Conservation (phyloP, 2,888 invertebrate species). For the Cetonia aurata region DNA sequence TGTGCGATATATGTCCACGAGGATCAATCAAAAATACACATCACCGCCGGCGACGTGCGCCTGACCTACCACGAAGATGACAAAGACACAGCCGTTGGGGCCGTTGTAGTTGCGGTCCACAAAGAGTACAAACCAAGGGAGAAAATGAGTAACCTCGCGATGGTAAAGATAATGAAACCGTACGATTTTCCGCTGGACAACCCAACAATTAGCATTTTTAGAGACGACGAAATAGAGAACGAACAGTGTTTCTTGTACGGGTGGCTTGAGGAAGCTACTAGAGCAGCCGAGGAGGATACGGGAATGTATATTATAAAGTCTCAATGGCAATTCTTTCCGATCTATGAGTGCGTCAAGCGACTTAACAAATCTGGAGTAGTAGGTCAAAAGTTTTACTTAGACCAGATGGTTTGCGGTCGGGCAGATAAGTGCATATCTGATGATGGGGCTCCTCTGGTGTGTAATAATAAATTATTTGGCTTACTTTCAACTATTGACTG, state of each 20-base stretch:
- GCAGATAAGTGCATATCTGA: background rate
- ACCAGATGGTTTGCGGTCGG: constrained; percentile 1
- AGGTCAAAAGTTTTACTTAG: background rate
- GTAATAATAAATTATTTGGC: background rate
- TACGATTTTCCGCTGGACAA: background rate
- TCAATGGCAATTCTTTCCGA: background rate
- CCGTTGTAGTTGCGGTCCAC: background rate
- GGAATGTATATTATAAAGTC: background rate
- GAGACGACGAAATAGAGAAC: background rate
- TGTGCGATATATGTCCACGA: too few relatives aligned
- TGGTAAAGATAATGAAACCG: background rate
- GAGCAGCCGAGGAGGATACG: background rate
- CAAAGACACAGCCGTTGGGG: background rate
- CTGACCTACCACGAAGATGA: too few relatives aligned
- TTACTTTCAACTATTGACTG: background rate
- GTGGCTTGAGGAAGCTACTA: background rate
- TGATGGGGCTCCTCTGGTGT: constrained; percentile 9
- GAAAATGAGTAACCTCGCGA: background rate
- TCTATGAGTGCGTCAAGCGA: background rate
- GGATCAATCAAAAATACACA: too few relatives aligned
- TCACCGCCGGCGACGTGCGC: too few relatives aligned
- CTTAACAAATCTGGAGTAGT: background rate
- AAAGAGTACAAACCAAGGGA: background rate
- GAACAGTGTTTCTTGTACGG: background rate
- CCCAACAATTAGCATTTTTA: background rate